Base-by-base conservation (phyloP, 92 coral and sea anemone species). In the Epizoanthus fatuus region DNA sequence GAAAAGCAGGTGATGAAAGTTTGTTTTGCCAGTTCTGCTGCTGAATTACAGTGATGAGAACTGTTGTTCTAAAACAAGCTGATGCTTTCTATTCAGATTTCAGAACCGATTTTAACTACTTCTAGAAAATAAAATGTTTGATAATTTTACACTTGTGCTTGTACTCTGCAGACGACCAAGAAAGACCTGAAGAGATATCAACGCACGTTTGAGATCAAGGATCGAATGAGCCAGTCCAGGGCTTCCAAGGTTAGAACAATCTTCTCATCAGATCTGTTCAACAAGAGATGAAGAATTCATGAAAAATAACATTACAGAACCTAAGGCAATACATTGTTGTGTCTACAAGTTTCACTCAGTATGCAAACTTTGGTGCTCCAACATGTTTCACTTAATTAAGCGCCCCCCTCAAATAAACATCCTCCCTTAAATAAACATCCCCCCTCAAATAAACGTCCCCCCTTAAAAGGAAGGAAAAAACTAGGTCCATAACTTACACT, bases 161-260 rank as follows among this genome's bases (percentile, higher is more conserved):
- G 6, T 37, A 14, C 63, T 57, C 60, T 68, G 25, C 88, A 96
- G 99, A 87, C 86, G 83, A 89, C 95, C 84, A 96, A 93, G 88
- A 95, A 94, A 56, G 99, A 95, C 69, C 87, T 97, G 91, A 97
- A 97, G 93, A 93, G 91, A 58, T 97, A 91, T 84, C 98, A 95
- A 56, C 95, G 94, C 32, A 93, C 88, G 92, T 97, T 97, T 79
- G 99, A 97, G 89, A 95, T 93, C 86, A 97, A 97, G 90, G 99
- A 97, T 81, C 94, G 97, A 19, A 97, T 95, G 99, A 97, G 98
- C 75, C 99, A 97, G 75, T 95, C 98, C 20, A 90, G 95, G 40
- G 99, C 99, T 17, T 97, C 99, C 1, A 97, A 97, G 97, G 99
- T 97, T 57, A 52, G 96, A 74, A 6, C 12, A n/a, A 20, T 15